Evolutionary conservation across 2,113 vertebrate genomes (phyloP), one percentile per base, ranked within the genome.

Genomic region (Ptilorrhoa leucosticta): DNA sequence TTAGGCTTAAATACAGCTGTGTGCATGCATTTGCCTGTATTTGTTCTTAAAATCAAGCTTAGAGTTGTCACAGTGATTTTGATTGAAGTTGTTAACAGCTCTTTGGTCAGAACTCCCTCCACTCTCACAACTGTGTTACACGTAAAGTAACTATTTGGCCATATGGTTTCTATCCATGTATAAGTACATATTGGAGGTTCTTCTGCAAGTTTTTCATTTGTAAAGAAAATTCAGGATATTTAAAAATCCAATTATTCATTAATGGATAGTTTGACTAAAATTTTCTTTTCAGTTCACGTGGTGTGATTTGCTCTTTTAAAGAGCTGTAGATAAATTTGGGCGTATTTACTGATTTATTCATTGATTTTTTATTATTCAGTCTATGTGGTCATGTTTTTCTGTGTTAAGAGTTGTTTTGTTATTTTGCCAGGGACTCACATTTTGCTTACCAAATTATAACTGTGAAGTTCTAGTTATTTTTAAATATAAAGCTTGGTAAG

Each of bases 1-100:
- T 94, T 44, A 82, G 89, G 89, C 65, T 88, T 73, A 96, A 90
- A 91, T 80, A 88, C 82, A 93, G 93, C 96, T 95, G 95, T 83
- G 85, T 83, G 42, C 89, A 91, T 88, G 83, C 73, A 95, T 95
- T 94, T 94, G 66, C 64, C 56, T 90, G 23, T 28, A 84, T 69
- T 94, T 83, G 63, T 64, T 93, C 84, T 87, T 48, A 85, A 93
- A 94, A 93, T 60, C 51, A 64, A 68, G 64, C 53, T 54, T 71
- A 53, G 8, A 19, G 23, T 26, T 66, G n/a, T 83, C 83, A 87
- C 26, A 40, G 42, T 0, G 4, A 51, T 73, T 96, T 90, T 78
- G 76, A 80, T 70, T 73, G 64, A 69, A 78, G 51, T 69, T 91
- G 33, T 79, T 95, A 92, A 63, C 20, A 71, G 73, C 63, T 88